These are phyloP conservation scores for Ptiloglossa arizonensis DNA, from an alignment of 1,140 invertebrate species.

Conservation along the genomic window DNA sequence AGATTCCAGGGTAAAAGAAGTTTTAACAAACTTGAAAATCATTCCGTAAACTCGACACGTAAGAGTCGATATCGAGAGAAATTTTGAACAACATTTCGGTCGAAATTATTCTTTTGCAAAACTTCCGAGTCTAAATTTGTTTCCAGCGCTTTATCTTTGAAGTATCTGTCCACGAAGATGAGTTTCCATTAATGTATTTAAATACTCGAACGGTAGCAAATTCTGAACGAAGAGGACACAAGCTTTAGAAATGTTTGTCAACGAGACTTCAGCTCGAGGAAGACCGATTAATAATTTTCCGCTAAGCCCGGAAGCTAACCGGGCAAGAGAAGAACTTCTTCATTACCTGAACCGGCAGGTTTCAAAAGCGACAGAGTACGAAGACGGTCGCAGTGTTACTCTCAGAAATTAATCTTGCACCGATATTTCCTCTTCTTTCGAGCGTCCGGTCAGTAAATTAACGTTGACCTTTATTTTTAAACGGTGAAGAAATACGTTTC, in stretches of 20 bases:
- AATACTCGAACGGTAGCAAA: background rate
- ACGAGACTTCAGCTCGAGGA: background rate
- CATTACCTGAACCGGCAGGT: constrained; percentile 25
- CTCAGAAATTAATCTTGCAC: constrained; percentile 20
- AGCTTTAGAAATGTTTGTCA: background rate
- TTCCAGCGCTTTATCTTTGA: background rate
- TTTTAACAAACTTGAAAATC: too few species aligned
- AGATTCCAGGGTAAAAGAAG: background rate
- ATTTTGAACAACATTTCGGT: background rate
- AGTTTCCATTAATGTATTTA: background rate
- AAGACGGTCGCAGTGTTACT: background rate
- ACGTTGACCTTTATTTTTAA: constrained; percentile 17
- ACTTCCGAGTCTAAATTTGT: background rate
- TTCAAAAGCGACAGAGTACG: constrained; percentile 8
- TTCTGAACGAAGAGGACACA: background rate
- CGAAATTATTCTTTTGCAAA: background rate
- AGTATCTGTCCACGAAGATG: background rate
- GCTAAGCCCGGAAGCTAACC: background rate
- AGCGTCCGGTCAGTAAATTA: constrained; percentile 8
- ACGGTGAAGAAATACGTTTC: background rate
- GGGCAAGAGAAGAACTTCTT: constrained; percentile 28
- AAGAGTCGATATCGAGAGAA: background rate
- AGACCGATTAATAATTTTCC: constrained; percentile 43
- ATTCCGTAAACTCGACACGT: background rate
- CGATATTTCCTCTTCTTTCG: background rate